Conservation (phyloP, 2,797 vertebrate species). For the Notoglanidium macrostoma region DNA sequence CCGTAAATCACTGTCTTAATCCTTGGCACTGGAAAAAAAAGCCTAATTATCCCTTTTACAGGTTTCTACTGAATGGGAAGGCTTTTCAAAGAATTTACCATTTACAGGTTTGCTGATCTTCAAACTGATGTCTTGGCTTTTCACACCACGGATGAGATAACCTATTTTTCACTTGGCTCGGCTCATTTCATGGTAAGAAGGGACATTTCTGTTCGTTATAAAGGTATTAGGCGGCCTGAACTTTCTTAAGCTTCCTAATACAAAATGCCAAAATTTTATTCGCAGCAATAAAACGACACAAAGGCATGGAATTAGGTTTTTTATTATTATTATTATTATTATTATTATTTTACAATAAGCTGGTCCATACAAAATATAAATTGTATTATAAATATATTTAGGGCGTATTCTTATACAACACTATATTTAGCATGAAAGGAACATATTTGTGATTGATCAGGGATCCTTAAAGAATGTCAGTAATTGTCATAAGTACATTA, state of each 20-base stretch:
- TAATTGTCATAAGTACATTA: background rate
- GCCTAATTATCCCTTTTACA: background rate
- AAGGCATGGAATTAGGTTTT: background rate
- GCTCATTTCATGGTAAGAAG: background rate
- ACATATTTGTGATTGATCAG: background rate
- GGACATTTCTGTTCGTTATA: background rate
- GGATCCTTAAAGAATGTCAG: background rate
- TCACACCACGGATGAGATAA: background rate
- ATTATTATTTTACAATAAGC: background rate
- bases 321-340: too few species aligned
- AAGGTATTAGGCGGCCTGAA: background rate
- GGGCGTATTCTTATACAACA: background rate
- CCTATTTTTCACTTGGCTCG: background rate
- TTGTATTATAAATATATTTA: too few species aligned
- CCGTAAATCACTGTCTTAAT: conserved; percentile 56
- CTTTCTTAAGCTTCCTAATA: background rate
- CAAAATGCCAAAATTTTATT: background rate
- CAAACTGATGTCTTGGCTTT: background rate
- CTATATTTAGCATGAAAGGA: background rate
- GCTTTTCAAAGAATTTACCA: background rate
- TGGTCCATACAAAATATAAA: background rate
- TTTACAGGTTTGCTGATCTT: background rate
- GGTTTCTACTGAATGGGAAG: background rate
- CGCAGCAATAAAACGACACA: background rate
- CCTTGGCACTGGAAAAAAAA: conserved; percentile 8